Evolutionary conservation across 2,888 invertebrate species (phyloP), one percentile per base, ranked within the genome.

Genomic region (Phragmatobia fuliginosa): DNA sequence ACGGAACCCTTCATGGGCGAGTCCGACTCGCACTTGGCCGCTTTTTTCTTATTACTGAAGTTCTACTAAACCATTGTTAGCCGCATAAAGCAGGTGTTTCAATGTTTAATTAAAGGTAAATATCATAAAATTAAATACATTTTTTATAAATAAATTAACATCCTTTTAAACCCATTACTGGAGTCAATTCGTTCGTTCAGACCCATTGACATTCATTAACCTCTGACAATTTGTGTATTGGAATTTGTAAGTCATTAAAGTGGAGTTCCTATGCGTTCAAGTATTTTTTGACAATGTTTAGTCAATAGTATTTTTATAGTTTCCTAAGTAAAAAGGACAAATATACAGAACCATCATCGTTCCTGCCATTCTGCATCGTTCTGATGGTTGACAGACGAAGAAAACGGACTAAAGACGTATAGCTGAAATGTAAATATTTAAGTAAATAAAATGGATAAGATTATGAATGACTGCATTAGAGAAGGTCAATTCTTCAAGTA

Each of bases 131-230:
- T 21, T 11, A 28, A 62, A 41, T 56, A 65, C 28, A 58, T 73
- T 73, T 79, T 77, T 45, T 1, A 58, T 70, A 66, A 79, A 73
- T 38, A n/a, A n/a, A n/a, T 62, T 61, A 59, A 72, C 73, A 72
- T 73, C 73, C 69, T 80, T 64, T 56, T 71, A 72, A 71, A 74
- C 73, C 73, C 67, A 67, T 74, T 75, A 72, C 1, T 28, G 52
- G 59, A 77, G 73, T 71, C 82, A 82, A 81, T 79, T 79, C 67
- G 72, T 72, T 67, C 64, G 67, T 67, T 62, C 56, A n/a, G 45
- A 76, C 64, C 77, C 77, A 74, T 83, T 82, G 76, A 79, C 80
- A 70, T 76, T 66, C 60, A 77, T 82, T 82, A 77, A 82, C 83
- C 83, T 76, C 67, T 68, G 71, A 66, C 73, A 76, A 63, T 77